phyloP scores from a whole-genome alignment of 2,888 invertebrate genomes.

The Idaea biselata region DNA sequence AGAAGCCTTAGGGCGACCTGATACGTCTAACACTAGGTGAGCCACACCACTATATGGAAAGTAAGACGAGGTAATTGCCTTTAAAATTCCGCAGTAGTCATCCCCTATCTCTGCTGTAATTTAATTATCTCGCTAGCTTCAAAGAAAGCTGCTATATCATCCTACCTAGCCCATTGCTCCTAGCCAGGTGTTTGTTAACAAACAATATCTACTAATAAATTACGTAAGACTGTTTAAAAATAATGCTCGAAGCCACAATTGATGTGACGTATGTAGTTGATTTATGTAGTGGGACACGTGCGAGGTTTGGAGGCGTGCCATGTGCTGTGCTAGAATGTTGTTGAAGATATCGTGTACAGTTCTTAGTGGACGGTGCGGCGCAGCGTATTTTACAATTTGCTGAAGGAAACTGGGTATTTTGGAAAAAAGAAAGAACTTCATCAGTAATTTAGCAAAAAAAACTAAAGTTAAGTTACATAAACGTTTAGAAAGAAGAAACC shows the following conservation, averaged over 20 bases:
- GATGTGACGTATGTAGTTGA: slow-evolving; percentile 49
- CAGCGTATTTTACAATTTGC: too few relatives aligned
- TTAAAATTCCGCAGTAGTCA: too few relatives aligned
- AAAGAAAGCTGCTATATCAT: slow-evolving; percentile 41
- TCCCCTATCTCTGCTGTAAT: neutral
- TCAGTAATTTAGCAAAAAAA: too few relatives aligned
- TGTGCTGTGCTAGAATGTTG: neutral
- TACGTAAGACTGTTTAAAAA: slow-evolving; percentile 4
- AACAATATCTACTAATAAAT: neutral
- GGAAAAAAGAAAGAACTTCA: too few relatives aligned
- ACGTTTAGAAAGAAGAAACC: too few relatives aligned
- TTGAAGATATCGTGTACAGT: neutral
- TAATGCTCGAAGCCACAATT: slow-evolving; percentile 40
- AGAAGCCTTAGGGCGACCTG: too few relatives aligned
- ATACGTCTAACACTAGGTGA: too few relatives aligned
- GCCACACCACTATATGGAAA: too few relatives aligned
- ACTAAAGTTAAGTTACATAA: too few relatives aligned
- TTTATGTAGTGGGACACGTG: slow-evolving; percentile 36
- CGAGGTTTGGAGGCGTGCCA: slow-evolving; percentile 25
- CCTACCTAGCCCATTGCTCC: slow-evolving; percentile 12
- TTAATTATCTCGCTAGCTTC: slow-evolving; percentile 30
- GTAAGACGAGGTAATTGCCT: too few relatives aligned
- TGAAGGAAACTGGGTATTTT: too few relatives aligned
- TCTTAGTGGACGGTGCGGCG: too few relatives aligned
- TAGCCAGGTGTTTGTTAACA: slow-evolving; percentile 1